Conservation (phyloP, 2,113 vertebrate species). For the Lampris incognitus region DNA sequence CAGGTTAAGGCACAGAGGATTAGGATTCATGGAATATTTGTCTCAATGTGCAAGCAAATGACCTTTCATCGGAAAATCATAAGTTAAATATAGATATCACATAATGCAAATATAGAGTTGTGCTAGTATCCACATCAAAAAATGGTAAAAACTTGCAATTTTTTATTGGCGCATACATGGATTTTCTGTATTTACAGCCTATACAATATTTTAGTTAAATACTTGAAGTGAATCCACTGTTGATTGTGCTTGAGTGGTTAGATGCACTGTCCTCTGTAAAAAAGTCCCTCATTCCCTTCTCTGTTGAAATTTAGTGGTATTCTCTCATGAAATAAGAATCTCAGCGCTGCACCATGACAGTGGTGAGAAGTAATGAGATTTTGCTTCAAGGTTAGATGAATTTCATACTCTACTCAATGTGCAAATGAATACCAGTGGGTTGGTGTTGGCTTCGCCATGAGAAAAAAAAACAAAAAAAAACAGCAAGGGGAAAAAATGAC, state of each 20-base stretch:
- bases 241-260: conserved; percentile 39
- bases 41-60: not conserved
- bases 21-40: conserved; percentile 1
- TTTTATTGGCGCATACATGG: too few relatives aligned
- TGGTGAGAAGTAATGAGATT: conserved; percentile 71
- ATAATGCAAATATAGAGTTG: not conserved
- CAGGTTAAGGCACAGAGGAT: not conserved
- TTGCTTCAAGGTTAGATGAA: conserved; percentile 68
- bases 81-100: not conserved
- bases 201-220: conserved; percentile 1
- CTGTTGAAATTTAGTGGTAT: conserved; percentile 57
- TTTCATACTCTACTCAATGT: conserved; percentile 54
- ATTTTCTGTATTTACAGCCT: too few relatives aligned
- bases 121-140: too few relatives aligned
- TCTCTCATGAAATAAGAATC: conserved; percentile 44
- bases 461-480: conserved; percentile 26
- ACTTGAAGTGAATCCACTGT: conserved; percentile 18
- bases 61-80: not conserved
- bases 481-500: not conserved
- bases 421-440: conserved; percentile 43
- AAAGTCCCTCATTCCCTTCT: conserved; percentile 45
- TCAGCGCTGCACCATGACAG: conserved; percentile 51
- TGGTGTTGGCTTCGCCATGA: conserved; percentile 29
- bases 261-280: conserved; percentile 45
- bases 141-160: too few relatives aligned